phyloP scores from a whole-genome alignment of 2,797 vertebrate species.

The Sebastiscus albofasciatus region DNA sequence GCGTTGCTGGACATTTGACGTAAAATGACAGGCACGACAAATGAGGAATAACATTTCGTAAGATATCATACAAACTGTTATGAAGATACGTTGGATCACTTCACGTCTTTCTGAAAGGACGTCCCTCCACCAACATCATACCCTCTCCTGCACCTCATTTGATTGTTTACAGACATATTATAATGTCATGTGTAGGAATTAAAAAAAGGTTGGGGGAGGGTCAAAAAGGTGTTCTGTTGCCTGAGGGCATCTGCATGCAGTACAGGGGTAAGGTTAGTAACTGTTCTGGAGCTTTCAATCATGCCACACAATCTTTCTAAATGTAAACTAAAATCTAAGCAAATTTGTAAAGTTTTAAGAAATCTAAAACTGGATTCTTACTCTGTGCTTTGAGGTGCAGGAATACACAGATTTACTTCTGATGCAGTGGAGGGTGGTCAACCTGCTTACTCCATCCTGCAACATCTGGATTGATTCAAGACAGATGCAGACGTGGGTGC shows the following conservation, averaged over 20 bases:
- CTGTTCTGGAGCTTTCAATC: neutral
- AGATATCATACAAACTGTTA: no score
- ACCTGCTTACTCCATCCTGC: neutral
- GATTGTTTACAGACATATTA: neutral
- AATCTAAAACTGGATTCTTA: neutral
- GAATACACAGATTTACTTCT: neutral
- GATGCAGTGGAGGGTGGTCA: neutral
- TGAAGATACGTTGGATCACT: neutral
- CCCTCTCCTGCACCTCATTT: neutral
- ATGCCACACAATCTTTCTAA: no score
- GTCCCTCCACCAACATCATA: neutral
- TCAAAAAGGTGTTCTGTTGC: no score
- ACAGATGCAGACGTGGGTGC: neutral
- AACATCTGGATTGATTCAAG: constrained; percentile 5
- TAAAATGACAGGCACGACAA: no score
- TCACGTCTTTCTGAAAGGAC: neutral
- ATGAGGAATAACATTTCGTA: no score
- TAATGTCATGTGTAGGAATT: neutral
- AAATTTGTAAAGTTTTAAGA: neutral
- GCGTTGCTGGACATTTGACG: no score
- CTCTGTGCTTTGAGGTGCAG: neutral
- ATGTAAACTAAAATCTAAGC: neutral
- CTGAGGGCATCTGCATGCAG: neutral
- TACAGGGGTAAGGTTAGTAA: neutral
- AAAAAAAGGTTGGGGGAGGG: no score